Evolutionary conservation across 1,140 invertebrate species (phyloP).

Genomic region (Sminthurides bifidus): DNA sequence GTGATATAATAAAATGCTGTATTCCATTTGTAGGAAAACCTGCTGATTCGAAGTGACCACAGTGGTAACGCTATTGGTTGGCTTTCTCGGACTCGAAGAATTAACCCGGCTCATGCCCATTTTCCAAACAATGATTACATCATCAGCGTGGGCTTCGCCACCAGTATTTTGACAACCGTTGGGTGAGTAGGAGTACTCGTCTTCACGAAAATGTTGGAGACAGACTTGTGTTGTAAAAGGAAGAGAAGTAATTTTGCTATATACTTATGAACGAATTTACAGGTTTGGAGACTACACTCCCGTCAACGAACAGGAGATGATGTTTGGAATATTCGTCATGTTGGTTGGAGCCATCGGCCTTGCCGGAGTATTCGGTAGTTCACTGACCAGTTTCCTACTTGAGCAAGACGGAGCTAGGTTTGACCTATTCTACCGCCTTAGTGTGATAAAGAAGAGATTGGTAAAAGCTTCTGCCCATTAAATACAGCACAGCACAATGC

Average conservation of each 20-base stretch:
- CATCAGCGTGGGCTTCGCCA: conserved; percentile 11
- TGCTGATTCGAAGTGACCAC: background rate
- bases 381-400: conserved; percentile 21
- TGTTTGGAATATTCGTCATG: conserved; percentile 19
- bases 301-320: conserved; percentile 16
- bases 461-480: background rate
- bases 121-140: conserved; percentile 9
- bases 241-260: background rate
- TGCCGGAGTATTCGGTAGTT: conserved; percentile 17
- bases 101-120: conserved; percentile 7
- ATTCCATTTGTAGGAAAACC: background rate
- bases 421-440: conserved; percentile 23
- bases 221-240: background rate
- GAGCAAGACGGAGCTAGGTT: conserved; percentile 25
- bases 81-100: no score
- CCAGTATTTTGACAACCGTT: conserved; percentile 22
- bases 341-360: conserved; percentile 22
- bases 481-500: background rate
- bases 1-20: background rate
- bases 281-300: conserved; percentile 23
- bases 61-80: no score
- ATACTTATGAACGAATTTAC: background rate
- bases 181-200: conserved; percentile 14
- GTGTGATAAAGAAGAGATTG: conserved; percentile 13
- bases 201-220: background rate